phyloP scores from a whole-genome alignment of 2,888 invertebrate genomes.

The Parapristionchus giblindavisi region DNA sequence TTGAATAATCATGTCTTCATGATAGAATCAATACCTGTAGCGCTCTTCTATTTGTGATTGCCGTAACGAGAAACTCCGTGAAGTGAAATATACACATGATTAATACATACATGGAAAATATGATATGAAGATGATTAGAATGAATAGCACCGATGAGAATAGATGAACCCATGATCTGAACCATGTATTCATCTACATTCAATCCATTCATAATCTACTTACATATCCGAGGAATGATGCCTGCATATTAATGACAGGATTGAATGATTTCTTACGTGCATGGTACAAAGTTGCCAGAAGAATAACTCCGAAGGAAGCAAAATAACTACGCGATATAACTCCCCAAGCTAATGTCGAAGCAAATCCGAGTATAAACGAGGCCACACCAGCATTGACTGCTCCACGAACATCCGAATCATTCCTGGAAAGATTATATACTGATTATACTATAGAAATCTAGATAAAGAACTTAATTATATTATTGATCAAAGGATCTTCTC shows the following conservation, averaged over 20 bases:
- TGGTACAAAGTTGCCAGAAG: conserved; percentile 8
- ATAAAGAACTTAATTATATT: not conserved
- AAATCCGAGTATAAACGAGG: conserved; percentile 12
- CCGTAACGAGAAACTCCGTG: conserved; percentile 26
- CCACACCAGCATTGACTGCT: not conserved
- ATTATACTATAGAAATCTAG: not conserved
- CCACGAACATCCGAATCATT: conserved; percentile 31
- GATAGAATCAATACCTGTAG: conserved; percentile 21
- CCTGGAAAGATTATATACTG: too few relatives aligned
- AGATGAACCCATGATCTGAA: not conserved
- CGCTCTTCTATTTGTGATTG: conserved; percentile 23
- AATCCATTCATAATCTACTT: not conserved
- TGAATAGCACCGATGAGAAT: conserved; percentile 17
- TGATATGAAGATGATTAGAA: not conserved
- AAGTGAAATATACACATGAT: conserved; percentile 25
- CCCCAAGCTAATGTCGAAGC: not conserved
- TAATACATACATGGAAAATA: conserved; percentile 17
- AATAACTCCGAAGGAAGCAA: conserved; percentile 14
- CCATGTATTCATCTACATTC: not conserved
- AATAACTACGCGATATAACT: not conserved
- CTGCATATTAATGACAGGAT: conserved; percentile 18
- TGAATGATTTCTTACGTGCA: not conserved
- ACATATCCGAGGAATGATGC: conserved; percentile 21
- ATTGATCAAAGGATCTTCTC: not conserved
- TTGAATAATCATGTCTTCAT: too few relatives aligned